Conservation (phyloP, 2,888 invertebrate species). For the Sarcophaga variegata region DNA sequence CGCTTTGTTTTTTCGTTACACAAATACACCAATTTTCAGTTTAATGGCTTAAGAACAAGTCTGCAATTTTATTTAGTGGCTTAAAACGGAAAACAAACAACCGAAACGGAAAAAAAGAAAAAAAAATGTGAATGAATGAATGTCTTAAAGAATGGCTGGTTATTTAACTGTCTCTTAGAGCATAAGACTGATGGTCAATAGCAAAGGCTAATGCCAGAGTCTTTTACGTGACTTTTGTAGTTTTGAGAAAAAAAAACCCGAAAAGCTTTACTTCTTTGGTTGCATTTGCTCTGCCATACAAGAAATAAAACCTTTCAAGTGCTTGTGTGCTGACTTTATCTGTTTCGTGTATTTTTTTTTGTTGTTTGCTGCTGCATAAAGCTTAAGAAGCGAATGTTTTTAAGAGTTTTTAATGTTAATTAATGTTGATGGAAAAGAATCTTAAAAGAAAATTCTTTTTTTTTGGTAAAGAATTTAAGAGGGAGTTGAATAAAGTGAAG, state of each 20-base stretch:
- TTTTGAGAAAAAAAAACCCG: background rate
- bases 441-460: constrained; percentile 30
- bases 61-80: constrained; percentile 15
- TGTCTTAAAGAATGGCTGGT: constrained; percentile 28
- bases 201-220: constrained; percentile 61
- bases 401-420: constrained; percentile 58
- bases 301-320: constrained; percentile 67
- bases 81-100: background rate
- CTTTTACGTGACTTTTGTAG: constrained; percentile 69
- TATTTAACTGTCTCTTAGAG: background rate
- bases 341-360: background rate
- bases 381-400: background rate
- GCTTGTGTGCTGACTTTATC: constrained; percentile 20
- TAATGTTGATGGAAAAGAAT: constrained; percentile 61
- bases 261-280: constrained; percentile 19
- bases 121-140: background rate
- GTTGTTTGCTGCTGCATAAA: background rate
- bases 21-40: constrained; percentile 10
- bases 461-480: background rate
- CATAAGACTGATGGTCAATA: constrained; percentile 26
- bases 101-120: background rate
- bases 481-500: background rate
- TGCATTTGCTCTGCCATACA: background rate
- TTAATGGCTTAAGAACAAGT: constrained; percentile 15
- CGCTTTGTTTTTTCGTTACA: background rate